phyloP scores from a whole-genome alignment of 2,888 invertebrate genomes.

The Diaprepes abbreviatus region DNA sequence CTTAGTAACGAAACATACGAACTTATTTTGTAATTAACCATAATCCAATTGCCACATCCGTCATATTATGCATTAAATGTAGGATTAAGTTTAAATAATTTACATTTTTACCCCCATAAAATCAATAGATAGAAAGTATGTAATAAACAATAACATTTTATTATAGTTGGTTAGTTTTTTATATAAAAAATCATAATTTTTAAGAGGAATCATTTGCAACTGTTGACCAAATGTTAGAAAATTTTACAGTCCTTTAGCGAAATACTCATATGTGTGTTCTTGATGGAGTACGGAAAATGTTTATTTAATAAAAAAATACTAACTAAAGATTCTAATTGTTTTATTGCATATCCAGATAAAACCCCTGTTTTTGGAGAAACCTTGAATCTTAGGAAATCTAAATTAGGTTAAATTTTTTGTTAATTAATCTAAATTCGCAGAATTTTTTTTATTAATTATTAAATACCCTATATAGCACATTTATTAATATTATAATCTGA shows the following conservation, averaged over 20 bases:
- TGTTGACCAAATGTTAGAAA: conserved; percentile 64
- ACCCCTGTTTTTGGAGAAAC: not conserved
- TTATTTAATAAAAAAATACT: conserved; percentile 71
- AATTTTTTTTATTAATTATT: too few species aligned
- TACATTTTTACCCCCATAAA: not conserved
- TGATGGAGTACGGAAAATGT: conserved; percentile 71
- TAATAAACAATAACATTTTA: conserved; percentile 7
- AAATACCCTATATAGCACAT: too few species aligned
- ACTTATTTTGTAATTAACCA: conserved; percentile 7
- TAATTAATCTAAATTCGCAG: too few species aligned
- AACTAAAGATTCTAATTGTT: conserved; percentile 43
- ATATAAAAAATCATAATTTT: conserved; percentile 51
- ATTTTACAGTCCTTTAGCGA: conserved; percentile 61
- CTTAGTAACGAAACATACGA: not conserved
- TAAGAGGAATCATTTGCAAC: conserved; percentile 52
- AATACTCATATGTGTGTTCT: conserved; percentile 70
- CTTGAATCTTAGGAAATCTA: too few species aligned
- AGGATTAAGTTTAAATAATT: not conserved
- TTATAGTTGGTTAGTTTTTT: conserved; percentile 44
- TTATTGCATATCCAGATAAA: conserved; percentile 15
- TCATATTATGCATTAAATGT: not conserved
- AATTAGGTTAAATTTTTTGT: too few species aligned
- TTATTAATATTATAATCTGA: too few species aligned
- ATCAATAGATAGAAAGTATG: not conserved
- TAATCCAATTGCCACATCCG: not conserved